phyloP scores from a whole-genome alignment of 2,113 vertebrate genomes.

The Heloderma charlesbogerti region DNA sequence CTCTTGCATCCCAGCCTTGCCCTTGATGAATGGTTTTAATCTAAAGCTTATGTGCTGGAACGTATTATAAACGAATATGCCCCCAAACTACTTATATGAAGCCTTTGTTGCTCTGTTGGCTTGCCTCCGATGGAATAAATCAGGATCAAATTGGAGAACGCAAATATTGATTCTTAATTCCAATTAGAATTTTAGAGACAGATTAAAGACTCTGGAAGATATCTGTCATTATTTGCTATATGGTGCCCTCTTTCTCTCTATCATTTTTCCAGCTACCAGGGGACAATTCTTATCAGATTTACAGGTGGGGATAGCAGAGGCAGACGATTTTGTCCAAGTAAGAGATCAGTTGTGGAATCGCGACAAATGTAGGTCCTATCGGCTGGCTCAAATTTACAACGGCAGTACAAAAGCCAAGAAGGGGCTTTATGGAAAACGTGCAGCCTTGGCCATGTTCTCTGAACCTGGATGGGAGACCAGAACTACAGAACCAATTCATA shows the following conservation, averaged over 20 bases:
- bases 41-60: constrained; percentile 5
- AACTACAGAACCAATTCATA: not conserved
- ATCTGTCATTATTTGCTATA: not conserved
- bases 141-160: not conserved
- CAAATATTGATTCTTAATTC: not conserved
- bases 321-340: not conserved
- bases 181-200: not conserved
- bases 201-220: not conserved
- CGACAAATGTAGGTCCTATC: not conserved
- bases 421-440: not conserved
- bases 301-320: not conserved
- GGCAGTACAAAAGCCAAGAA: not conserved
- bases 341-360: not conserved
- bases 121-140: not conserved
- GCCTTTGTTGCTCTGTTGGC: not conserved
- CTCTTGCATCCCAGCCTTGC: not conserved
- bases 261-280: not conserved
- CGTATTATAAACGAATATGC: not conserved
- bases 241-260: not conserved
- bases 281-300: not conserved
- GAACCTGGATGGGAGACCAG: not conserved
- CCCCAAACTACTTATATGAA: not conserved
- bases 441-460: not conserved
- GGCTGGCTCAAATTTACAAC: not conserved
- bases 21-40: constrained; percentile 57